Base-by-base conservation (phyloP, 2,888 invertebrate species). In the Trilocha varians region DNA sequence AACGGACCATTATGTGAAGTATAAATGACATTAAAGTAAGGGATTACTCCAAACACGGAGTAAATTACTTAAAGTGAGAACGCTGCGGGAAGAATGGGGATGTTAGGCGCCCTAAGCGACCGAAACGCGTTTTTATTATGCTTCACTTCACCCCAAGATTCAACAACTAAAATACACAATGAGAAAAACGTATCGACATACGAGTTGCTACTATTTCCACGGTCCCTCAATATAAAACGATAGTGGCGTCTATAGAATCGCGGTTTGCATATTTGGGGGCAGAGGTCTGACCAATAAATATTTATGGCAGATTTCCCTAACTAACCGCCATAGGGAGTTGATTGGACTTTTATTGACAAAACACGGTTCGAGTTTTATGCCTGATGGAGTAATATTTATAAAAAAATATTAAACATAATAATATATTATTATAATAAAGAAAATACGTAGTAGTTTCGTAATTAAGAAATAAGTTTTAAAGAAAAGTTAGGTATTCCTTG, bases 91-190 rank as follows among this genome's bases (percentile, higher is more conserved):
- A 46, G 52, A 44, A 45, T 47, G 49, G 57, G 54, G 55, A 45
- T 53, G 42, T 37, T 47, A 48, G 53, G 51, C 55, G 63, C 67
- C 65, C 60, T 57, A 53, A 59, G 59, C 54, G 52, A 53, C 60
- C 50, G 59, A 64, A 62, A 66, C 66, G 62, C 62, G 59, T 69
- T 72, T 72, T 72, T 73, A 73, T 75, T 73, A 70, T 65, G 64
- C 68, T 67, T 64, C 67, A 64, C 65, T 67, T 63, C 55, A 63
- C 70, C 74, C 66, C 55, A 56, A 58, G 64, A 55, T 55, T 53
- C 38, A 15, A 57, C 65, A 65, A 70, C 69, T 70, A 70, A 70
- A 75, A 66, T 47, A 37, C 40, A 34, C 33, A 42, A 15, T 38
- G 35, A 41, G 39, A 40, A 44, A 37, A 39, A 39, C 38, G 25